Percentiles rank a stretch among this genome's conserved stretches.
These are phyloP conservation scores for Neodiprion fabricii DNA, from an alignment of 1,140 invertebrate species.

Conservation along the genomic window DNA sequence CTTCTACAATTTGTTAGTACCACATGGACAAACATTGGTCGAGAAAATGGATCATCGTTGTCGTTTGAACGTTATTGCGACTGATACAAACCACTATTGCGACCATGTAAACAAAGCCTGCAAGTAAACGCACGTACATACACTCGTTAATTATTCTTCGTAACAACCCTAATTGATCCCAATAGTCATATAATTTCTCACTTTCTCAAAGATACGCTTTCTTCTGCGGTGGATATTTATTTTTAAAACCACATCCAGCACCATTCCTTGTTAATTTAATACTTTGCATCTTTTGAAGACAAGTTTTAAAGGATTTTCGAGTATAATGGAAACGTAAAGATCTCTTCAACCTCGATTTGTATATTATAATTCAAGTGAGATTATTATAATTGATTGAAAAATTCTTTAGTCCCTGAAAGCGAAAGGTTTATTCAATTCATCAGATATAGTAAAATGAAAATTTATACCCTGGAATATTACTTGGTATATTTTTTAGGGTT, in stretches of 20 bases:
- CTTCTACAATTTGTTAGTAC: neutral
- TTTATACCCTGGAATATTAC: neutral
- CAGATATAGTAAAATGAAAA: neutral
- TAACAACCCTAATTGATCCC: constrained; percentile 1
- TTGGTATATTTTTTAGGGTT: neutral
- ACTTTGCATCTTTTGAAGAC: neutral
- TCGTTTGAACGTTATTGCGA: too few relatives aligned
- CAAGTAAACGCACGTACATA: neutral
- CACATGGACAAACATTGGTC: neutral
- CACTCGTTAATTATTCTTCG: neutral
- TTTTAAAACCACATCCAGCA: neutral
- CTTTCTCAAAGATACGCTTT: neutral
- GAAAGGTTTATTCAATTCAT: too few relatives aligned
- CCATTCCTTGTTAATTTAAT: neutral
- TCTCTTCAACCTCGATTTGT: neutral
- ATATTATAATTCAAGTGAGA: too few relatives aligned
- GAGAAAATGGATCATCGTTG: neutral
- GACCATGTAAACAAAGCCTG: neutral
- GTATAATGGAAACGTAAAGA: constrained; percentile 5
- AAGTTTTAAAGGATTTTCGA: neutral
- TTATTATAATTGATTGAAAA: too few relatives aligned
- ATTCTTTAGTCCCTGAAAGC: too few relatives aligned
- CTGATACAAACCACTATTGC: neutral
- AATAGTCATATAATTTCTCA: neutral
- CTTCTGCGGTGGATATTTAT: neutral